Evolutionary conservation across 2,113 vertebrate species (phyloP), one percentile per base, ranked within the genome.

Genomic region (Ursus arctos): DNA sequence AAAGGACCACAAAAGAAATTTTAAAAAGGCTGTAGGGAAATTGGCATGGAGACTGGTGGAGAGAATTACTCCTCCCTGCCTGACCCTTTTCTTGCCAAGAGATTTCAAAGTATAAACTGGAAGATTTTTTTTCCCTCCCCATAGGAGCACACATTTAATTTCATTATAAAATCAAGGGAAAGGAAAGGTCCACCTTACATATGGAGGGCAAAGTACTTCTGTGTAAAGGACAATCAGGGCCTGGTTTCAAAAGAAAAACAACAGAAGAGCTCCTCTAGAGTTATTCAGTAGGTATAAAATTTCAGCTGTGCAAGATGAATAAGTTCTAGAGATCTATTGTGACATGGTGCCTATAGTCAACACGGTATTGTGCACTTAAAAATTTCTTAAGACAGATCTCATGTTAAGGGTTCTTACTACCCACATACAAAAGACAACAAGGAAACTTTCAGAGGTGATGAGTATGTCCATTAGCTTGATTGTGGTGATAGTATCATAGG

Each of bases 21-120:
- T 63, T 88, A 65, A 49, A 36, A 33, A 96, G 3, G 9, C 12
- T 59, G 13, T 55, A 69, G 74, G 47, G 57, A 91, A 93, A 63
- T 33, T 77, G 12, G 36, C 53, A 43, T 63, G 16, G 74, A 94
- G 40, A 67, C 6, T 49, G 2, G 4, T 21, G 31, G 2, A 67
- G 15, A 79, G 61, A 96, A 84, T 76, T 91, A 33, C 1, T 2
- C 16, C 49, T 92, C 31, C 7, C 49, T 43, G 18, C 14, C 71
- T 81, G 43, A 91, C 9, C 4, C 8, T 96, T 57, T 49, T 47
- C 69, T 95, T 95, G 47, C 15, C 74, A 97, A 94, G 28, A 92
- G 18, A 90, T 63, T 90, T 8, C n/a, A 87, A 90, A 87, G 22
- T 28, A 95, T 91, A 6, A 93, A 61, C 2, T 80, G 11, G 53